Evolutionary conservation across 2,113 vertebrate genomes (phyloP).

Genomic region (Benitochromis conjunctus): DNA sequence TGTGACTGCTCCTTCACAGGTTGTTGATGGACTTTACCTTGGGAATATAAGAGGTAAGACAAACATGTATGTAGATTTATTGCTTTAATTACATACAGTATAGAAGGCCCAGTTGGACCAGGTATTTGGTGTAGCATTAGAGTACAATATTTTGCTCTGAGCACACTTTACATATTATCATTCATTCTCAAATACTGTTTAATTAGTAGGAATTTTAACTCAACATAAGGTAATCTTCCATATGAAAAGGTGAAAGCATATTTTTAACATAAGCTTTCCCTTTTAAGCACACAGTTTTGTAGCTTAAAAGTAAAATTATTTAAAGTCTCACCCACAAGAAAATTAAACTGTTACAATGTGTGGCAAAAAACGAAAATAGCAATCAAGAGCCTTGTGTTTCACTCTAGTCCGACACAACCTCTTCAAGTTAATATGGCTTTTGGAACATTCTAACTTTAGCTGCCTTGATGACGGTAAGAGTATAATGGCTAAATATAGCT

Average conservation of each 20-base stretch:
- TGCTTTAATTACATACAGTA: background rate
- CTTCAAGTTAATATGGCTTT: background rate
- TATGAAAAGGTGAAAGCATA: background rate
- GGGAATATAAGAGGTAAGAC: conserved; percentile 85
- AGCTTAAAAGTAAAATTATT: background rate
- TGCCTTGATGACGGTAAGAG: background rate
- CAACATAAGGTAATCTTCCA: background rate
- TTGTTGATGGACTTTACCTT: conserved; percentile 84
- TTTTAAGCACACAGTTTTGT: background rate
- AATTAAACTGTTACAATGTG: background rate
- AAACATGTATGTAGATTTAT: background rate
- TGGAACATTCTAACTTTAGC: conserved; percentile 50
- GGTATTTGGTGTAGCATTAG: background rate
- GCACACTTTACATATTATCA: background rate
- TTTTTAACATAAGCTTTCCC: background rate
- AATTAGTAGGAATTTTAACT: background rate
- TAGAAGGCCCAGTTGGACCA: background rate
- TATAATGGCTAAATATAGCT: conserved; percentile 51
- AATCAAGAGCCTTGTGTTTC: background rate
- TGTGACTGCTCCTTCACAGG: conserved; percentile 66
- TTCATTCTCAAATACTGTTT: background rate
- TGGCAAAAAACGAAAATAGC: background rate
- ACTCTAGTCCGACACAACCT: background rate
- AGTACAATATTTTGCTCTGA: background rate
- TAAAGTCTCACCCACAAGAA: background rate